Evolutionary conservation across 1,140 invertebrate species (phyloP), one percentile per base, ranked within the genome.

Genomic region (Probaryconus sp.): DNA sequence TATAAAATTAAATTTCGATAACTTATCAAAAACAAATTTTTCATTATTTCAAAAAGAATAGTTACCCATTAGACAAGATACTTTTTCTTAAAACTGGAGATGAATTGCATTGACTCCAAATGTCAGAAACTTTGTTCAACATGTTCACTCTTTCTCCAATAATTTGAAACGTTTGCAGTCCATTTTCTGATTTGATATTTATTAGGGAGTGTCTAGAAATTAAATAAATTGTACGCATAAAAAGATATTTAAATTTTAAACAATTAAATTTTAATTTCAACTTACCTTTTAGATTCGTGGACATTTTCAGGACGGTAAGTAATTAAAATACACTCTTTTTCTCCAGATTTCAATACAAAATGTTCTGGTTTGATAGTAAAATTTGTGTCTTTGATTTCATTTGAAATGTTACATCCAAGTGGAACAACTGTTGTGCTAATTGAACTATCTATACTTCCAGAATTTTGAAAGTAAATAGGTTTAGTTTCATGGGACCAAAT

Each of bases 121-220:
- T n/a, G n/a, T 24, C 11, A 13, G 48, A 9, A 3, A 24, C 37
- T 16, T 16, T 24, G 5, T 35, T 35, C 11, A 48, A 14, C 30
- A 20, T 48, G 10, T 48, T 5, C 17, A 4, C 42, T 14, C 17
- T 5, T 33, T 55, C 26, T 1, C 17, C 16, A n/a, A 60, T 37
- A 0, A 60, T 6, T 1, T 40, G 30, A 26, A 35, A 60, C 1
- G 20, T 26, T 47, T 47, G 35, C 3, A 37, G 1, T 26, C 30
- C 21, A 17, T 10, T 26, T 17, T 37, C 30, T n/a, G 42, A 37
- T 0, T 11, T 60, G 7, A 60, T 47, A 28, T 26, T 16, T 9
- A 60, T 4, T 9, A 14, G 21, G 13, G 11, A 20, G n/a, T 58
- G 30, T 11, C 55, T 60, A 5, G 28, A 60, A 60, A 21, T 37